Evolutionary conservation across 2,797 vertebrate genomes (phyloP).

Genomic region (Vespertilio murinus): DNA sequence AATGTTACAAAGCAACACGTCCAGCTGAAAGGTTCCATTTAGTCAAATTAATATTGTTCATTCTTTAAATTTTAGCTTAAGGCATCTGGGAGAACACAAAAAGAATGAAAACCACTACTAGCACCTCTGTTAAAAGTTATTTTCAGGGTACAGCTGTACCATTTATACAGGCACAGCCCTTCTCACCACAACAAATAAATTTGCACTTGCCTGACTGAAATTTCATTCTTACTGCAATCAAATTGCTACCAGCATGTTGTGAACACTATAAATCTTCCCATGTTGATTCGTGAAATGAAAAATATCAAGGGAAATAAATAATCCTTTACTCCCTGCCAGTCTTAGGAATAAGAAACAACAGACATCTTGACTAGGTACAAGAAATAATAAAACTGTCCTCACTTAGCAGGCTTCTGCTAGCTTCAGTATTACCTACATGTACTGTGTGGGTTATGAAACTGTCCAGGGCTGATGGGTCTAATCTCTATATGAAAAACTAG

Average conservation of each 20-base stretch:
- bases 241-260: conserved; percentile 64
- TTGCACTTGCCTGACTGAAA: conserved; percentile 44
- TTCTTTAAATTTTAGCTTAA: conserved; percentile 32
- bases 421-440: neutral
- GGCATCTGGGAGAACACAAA: neutral
- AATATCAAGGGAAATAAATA: conserved; percentile 70
- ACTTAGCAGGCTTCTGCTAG: neutral
- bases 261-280: conserved; percentile 67
- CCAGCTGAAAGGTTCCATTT: neutral
- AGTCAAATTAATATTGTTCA: neutral
- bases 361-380: conserved; percentile 28
- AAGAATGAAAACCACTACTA: neutral
- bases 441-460: conserved; percentile 28
- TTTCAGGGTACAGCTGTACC: neutral
- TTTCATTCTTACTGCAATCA: conserved; percentile 54
- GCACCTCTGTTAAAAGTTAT: conserved; percentile 6
- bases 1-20: neutral
- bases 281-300: conserved; percentile 73
- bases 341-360: conserved; percentile 48
- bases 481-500: conserved; percentile 68
- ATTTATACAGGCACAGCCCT: neutral
- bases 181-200: conserved; percentile 32
- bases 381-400: conserved; percentile 4
- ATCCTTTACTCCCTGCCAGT: conserved; percentile 59
- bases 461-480: conserved; percentile 52